Evolutionary conservation across 1,140 invertebrate genomes (phyloP).

Genomic region (Hydropsyche tenuis): DNA sequence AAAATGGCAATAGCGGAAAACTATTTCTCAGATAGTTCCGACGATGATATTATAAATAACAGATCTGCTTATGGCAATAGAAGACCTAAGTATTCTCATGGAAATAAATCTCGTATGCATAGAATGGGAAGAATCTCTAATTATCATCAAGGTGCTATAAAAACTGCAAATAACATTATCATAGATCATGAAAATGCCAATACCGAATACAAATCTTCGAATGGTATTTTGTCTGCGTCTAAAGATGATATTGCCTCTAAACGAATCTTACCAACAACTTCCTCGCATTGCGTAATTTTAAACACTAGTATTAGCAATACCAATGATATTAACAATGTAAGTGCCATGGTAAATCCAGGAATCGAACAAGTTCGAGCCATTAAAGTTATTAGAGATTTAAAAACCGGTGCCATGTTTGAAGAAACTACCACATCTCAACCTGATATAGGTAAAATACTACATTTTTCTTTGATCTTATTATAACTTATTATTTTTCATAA

Average conservation of each 20-base stretch:
- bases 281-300: constrained; percentile 45
- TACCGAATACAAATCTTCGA: constrained; percentile 41
- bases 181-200: constrained; percentile 43
- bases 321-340: constrained; percentile 56
- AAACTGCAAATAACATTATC: constrained; percentile 46
- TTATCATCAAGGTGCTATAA: constrained; percentile 42
- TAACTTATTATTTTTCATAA: neutral
- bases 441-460: constrained; percentile 40
- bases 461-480: neutral
- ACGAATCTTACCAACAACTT: constrained; percentile 20
- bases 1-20: constrained; percentile 87
- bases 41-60: constrained; percentile 45
- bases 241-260: constrained; percentile 26
- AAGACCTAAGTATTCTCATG: constrained; percentile 44
- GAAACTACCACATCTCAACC: constrained; percentile 51
- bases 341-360: constrained; percentile 55
- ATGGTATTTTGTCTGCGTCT: constrained; percentile 3
- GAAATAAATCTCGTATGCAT: constrained; percentile 46
- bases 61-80: constrained; percentile 37
- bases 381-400: constrained; percentile 58
- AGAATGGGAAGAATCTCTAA: constrained; percentile 43
- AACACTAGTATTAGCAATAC: constrained; percentile 48
- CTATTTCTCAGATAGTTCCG: constrained; percentile 79
- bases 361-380: constrained; percentile 62
- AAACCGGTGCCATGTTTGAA: constrained; percentile 63